Conservation (phyloP, 2,888 invertebrate genomes). For the Polymixis flavicincta region DNA sequence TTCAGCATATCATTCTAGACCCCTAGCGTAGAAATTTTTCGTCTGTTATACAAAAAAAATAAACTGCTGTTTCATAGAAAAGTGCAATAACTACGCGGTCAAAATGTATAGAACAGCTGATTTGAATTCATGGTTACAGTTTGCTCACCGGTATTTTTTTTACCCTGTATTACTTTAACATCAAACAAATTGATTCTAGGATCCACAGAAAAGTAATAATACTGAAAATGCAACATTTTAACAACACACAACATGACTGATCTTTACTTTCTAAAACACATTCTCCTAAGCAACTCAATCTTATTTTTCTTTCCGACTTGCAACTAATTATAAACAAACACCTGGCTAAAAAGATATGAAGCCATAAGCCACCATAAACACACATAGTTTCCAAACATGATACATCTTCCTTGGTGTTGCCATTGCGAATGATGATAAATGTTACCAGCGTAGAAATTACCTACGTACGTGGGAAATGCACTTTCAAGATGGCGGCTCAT, state of each 20-base stretch:
- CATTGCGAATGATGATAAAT: conserved; percentile 75
- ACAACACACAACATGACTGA: not conserved
- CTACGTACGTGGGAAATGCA: conserved; percentile 74
- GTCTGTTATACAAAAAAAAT: too few relatives aligned
- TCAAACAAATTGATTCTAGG: not conserved
- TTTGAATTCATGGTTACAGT: too few relatives aligned
- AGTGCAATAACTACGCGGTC: too few relatives aligned
- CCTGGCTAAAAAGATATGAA: conserved; percentile 48
- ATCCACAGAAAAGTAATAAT: not conserved
- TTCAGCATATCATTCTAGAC: too few relatives aligned
- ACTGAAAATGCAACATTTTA: not conserved
- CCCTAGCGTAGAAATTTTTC: too few relatives aligned
- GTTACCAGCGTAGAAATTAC: conserved; percentile 73
- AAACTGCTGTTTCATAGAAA: too few relatives aligned
- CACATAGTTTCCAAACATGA: conserved; percentile 60
- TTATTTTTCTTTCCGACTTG: conserved; percentile 11
- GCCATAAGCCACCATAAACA: conserved; percentile 22
- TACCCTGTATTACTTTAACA: not conserved
- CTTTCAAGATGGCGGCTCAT: conserved; percentile 73
- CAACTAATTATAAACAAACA: conserved; percentile 36
- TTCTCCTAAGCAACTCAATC: not conserved
- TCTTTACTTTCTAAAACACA: not conserved
- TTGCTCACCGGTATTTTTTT: too few relatives aligned
- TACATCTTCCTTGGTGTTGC: conserved; percentile 68
- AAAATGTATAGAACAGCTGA: too few relatives aligned